phyloP scores from a whole-genome alignment of 2,888 invertebrate genomes.

The Coelogynopora nodosa region DNA sequence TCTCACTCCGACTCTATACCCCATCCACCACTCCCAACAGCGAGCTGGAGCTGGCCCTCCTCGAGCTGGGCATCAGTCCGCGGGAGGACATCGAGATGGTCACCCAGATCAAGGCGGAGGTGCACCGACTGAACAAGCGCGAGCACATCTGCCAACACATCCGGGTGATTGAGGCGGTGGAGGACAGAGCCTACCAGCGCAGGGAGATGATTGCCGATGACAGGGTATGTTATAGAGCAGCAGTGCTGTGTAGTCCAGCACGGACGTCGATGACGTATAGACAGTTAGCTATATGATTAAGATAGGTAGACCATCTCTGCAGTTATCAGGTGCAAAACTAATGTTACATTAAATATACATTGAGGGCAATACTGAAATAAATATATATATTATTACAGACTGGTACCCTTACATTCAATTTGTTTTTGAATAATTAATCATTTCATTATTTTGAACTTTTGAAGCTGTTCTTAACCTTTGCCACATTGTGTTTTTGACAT shows the following conservation, averaged over 20 bases:
- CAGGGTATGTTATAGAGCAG: not conserved
- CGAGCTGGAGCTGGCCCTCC: slow-evolving; percentile 55
- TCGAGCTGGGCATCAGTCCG: slow-evolving; percentile 55
- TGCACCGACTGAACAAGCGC: slow-evolving; percentile 56
- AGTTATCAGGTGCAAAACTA: too few species aligned
- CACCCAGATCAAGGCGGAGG: slow-evolving; percentile 59
- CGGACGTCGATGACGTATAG: not conserved
- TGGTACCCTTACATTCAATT: too few species aligned
- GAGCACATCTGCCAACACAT: slow-evolving; percentile 57
- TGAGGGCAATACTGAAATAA: too few species aligned
- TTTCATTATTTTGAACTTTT: too few species aligned
- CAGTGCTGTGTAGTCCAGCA: not conserved
- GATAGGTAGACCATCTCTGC: too few species aligned
- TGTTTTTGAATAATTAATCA: too few species aligned
- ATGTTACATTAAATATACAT: too few species aligned
- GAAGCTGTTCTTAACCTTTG: too few species aligned
- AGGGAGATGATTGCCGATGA: slow-evolving; percentile 52
- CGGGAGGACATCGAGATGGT: slow-evolving; percentile 60
- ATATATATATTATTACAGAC: too few species aligned
- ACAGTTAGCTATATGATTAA: too few species aligned
- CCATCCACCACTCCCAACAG: slow-evolving; percentile 51
- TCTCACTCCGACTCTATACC: too few species aligned
- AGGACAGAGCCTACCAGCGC: slow-evolving; percentile 52
- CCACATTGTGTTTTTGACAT: too few species aligned
- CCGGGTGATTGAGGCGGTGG: slow-evolving; percentile 54